Evolutionary conservation across 2,797 vertebrate species (phyloP).

Genomic region (Xiphorhynchus erythropygius): DNA sequence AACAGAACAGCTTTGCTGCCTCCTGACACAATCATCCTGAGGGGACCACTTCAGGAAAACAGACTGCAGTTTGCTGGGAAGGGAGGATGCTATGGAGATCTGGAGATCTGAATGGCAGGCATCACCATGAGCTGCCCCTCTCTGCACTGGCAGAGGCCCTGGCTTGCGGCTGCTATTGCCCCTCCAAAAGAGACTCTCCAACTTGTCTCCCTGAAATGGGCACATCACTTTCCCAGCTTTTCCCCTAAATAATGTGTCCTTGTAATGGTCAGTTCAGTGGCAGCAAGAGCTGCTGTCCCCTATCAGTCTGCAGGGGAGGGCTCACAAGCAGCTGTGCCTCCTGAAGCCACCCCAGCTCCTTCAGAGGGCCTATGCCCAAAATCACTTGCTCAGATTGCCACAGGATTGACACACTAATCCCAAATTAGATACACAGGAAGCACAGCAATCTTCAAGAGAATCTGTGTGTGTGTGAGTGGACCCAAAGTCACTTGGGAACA

Average conservation of each 20-base stretch:
- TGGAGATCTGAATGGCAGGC: background rate
- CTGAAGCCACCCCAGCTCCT: background rate
- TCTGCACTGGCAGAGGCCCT: background rate
- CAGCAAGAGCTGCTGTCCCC: background rate
- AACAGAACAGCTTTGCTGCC: background rate
- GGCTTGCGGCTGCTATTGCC: background rate
- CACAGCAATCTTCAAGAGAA: background rate
- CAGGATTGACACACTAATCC: background rate
- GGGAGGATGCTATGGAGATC: background rate
- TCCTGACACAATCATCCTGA: background rate
- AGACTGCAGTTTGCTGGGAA: background rate
- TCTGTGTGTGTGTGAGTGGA: fast-evolving
- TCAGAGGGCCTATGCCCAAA: background rate
- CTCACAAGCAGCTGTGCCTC: background rate
- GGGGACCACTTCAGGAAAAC: background rate
- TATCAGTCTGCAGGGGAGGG: background rate
- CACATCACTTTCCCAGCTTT: background rate
- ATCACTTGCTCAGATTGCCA: background rate
- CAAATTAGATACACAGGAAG: background rate
- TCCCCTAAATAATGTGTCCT: background rate
- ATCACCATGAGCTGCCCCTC: fast-evolving
- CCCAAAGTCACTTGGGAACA: background rate
- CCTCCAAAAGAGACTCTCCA: background rate
- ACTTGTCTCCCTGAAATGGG: background rate
- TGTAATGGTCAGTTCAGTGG: fast-evolving